These are phyloP conservation scores for Ceyx melanurus DNA, from an alignment of 2,113 vertebrate species.

Conservation along the genomic window DNA sequence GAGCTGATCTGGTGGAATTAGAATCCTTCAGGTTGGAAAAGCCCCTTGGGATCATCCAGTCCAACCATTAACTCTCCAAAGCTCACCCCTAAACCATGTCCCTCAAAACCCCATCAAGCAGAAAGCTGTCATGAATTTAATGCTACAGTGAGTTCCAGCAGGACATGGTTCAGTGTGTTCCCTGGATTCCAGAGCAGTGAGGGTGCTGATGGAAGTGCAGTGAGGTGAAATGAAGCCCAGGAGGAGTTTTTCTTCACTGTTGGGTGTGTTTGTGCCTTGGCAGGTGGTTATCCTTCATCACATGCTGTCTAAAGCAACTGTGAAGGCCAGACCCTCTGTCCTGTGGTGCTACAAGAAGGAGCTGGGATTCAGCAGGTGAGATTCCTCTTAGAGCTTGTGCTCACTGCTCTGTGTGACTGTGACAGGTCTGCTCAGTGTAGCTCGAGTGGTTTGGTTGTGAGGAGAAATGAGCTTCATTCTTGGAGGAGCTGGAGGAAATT, in stretches of 20 bases:
- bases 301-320: conserved; percentile 94
- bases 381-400: accelerated
- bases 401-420: accelerated
- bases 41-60: too few relatives aligned
- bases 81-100: too few relatives aligned
- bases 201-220: too few relatives aligned
- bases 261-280: neutral
- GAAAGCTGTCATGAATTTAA: neutral
- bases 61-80: too few relatives aligned
- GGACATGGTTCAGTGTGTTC: too few relatives aligned
- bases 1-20: neutral
- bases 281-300: conserved; percentile 98
- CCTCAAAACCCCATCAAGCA: neutral
- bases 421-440: accelerated
- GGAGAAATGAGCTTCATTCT: neutral
- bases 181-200: too few relatives aligned
- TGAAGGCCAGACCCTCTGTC: conserved; percentile 91
- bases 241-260: neutral
- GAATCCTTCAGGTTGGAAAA: too few relatives aligned
- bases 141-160: too few relatives aligned
- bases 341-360: conserved; percentile 99
- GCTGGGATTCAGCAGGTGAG: conserved; percentile 94
- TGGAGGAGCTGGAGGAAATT: neutral
- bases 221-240: too few relatives aligned
- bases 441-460: accelerated